Evolutionary conservation across 2,113 vertebrate species (phyloP), one percentile per base, ranked within the genome.

Genomic region (Centropus unirufus): DNA sequence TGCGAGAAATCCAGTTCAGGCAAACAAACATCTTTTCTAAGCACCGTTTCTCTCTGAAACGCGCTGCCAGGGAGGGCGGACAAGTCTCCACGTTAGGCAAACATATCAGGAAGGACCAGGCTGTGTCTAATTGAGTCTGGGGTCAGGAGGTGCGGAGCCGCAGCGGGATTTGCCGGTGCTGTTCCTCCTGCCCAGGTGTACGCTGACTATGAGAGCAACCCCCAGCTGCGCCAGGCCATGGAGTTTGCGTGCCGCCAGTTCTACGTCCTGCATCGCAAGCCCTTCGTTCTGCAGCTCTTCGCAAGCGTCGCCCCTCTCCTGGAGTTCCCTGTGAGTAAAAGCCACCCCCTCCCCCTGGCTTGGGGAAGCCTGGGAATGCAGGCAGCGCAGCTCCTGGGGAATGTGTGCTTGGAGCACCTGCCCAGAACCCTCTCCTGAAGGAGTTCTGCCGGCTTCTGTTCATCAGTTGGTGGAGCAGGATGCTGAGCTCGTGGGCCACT

Each of bases 241-340:
- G 99, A 99, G 95, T 99, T 99, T 76, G 99, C 99, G 6, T 99
- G 99, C 92, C 98, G 99, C 27, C 99, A 99, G 97, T 99, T 99
- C 98, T 99, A 99, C n/a, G 93, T 99, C 81, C 98, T 99, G 55
- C 99, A 99, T 93, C 98, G 99, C 51, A 99, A 99, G 88, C 99
- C 99, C 13, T 99, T 99, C 47, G 93, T 99, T 86, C 98, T 99
- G 90, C 99, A 99, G 94, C 98, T 99, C 36, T 99, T 99, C 85
- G 99, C 99, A 27, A 99, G 99, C 3, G 99, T 99, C 87, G 99
- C 99, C 19, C 99, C 99, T 12, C 98, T 99, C 75, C 97, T 99
- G 51, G 99, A 99, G 87, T 99, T 99, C 95, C 99, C 98, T 7
- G 99, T 99, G 95, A 99, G 99, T 97, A 55, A 70, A 17, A 80